A percentile compares a stretch with the other conserved stretches of the same genome.
Evolutionary conservation across 2,888 invertebrate species (phyloP).

Genomic region (Aphelenchoides bicaudatus): DNA sequence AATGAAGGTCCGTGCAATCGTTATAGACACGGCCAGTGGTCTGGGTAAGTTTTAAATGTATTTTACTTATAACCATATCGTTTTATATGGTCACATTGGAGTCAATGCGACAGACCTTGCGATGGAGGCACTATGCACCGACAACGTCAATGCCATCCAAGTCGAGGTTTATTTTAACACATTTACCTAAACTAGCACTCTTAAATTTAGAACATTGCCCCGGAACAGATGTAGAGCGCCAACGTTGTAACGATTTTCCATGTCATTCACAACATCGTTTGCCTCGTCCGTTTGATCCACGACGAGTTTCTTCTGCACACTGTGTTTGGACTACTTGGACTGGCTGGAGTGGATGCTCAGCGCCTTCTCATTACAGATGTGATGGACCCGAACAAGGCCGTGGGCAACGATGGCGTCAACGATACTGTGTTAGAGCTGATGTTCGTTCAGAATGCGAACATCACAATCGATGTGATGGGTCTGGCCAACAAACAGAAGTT

Average conservation of each 20-base stretch:
- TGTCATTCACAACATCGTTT: slow-evolving; percentile 1
- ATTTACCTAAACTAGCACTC: neutral
- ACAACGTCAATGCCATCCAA: slow-evolving; percentile 9
- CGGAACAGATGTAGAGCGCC: slow-evolving; percentile 7
- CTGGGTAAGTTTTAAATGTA: too few relatives aligned
- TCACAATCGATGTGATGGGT: too few relatives aligned
- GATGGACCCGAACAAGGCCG: too few relatives aligned
- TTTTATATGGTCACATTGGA: slow-evolving; percentile 23
- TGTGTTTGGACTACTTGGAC: slow-evolving; percentile 17
- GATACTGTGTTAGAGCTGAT: slow-evolving; percentile 10
- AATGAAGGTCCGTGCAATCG: slow-evolving; percentile 12
- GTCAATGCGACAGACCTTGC: slow-evolving; percentile 15
- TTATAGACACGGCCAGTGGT: slow-evolving; percentile 1
- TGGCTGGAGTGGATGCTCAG: neutral
- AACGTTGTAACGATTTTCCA: slow-evolving; percentile 19
- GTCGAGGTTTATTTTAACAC: neutral
- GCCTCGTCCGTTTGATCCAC: slow-evolving; percentile 2
- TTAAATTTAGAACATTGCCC: slow-evolving; percentile 9
- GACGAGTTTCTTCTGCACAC: neutral
- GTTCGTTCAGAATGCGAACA: neutral
- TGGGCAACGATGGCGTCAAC: slow-evolving; percentile 10
- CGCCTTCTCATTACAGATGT: neutral
- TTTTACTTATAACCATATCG: too few relatives aligned
- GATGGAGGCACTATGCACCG: slow-evolving; percentile 14
- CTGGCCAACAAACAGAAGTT: slow-evolving; percentile 8